Base-by-base conservation (phyloP, 2,888 invertebrate species). In the Exephanes ischioxanthus region DNA sequence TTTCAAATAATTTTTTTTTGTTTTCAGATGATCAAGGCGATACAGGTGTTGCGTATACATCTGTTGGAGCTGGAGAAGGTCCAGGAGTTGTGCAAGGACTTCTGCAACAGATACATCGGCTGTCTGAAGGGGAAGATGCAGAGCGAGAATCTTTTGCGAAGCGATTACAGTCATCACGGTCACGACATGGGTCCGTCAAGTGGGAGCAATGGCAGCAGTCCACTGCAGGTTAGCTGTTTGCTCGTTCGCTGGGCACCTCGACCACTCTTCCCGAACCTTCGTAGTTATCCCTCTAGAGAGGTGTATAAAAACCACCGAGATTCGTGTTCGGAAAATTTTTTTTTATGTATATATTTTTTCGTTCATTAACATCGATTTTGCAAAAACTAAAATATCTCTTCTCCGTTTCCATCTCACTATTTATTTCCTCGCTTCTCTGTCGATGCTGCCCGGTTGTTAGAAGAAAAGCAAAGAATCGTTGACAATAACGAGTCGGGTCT, bases 11-110 rank as follows among this genome's bases (percentile, higher is more conserved):
- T 68, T 81, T 80, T 63, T 63, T 5, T 70, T 89, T 22, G 22
- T 22, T 92, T 92, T 22, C 94, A 97, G 97, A 97, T 97, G 97
- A 96, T 97, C 88, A 97, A 97, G 95, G 97, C 97, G 76, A 97
- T 98, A 91, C 98, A 98, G 95, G 98, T 99, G 86, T 95, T 99
- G 87, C 95, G 98, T 91, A 99, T 99, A 94, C 98, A 99, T 94
- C 95, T 99, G 71, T 94, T 99, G 89, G 99, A 99, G 94, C 94
- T 99, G 93, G 98, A 98, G 94, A 99, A 99, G 94, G 98, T 99
- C 19, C 98, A 98, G 94, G 98, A 99, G 94, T 93, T 99, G 90
- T 99, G 98, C 94, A 97, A 98, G 91, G 98, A 99, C 95, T 99
- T 99, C 95, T 98, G 98, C 95, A 97, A 97, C 88, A 96, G 98